A percentile compares a stretch with the other conserved stretches of the same genome.
phyloP scores from a whole-genome alignment of 2,797 vertebrate genomes.

The Nyctibius grandis region DNA sequence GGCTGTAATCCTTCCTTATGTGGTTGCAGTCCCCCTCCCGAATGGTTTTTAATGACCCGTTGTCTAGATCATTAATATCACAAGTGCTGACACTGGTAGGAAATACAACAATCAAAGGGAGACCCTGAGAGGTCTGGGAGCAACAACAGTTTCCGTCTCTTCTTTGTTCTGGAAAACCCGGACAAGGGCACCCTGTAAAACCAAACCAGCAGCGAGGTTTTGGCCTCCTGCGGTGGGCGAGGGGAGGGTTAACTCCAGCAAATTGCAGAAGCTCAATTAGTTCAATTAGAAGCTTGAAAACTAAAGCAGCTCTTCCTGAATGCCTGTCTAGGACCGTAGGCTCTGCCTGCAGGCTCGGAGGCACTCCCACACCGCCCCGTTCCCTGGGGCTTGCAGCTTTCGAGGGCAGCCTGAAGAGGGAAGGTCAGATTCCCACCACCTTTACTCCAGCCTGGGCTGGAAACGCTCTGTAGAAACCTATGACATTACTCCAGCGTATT shows the following conservation, averaged over 20 bases:
- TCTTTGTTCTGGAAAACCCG: background rate
- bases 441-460: background rate
- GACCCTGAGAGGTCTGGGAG: slow-evolving; percentile 26
- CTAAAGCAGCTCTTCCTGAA: slow-evolving; percentile 29
- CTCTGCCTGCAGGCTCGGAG: slow-evolving; percentile 17
- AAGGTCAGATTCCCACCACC: background rate
- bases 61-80: slow-evolving; percentile 55
- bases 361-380: background rate
- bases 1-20: slow-evolving; percentile 55
- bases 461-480: background rate
- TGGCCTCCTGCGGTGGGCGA: background rate
- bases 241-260: slow-evolving; percentile 26
- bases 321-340: background rate
- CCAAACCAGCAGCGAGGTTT: background rate
- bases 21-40: background rate
- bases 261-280: slow-evolving; percentile 56
- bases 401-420: background rate
- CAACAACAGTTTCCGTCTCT: background rate
- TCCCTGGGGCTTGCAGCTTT: slow-evolving; percentile 43
- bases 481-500: fast-evolving
- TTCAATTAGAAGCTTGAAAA: slow-evolving; percentile 50
- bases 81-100: slow-evolving; percentile 46
- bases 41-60: slow-evolving; percentile 49
- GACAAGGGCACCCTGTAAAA: background rate
- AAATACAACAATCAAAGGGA: slow-evolving; percentile 55